Evolutionary conservation across 2,888 invertebrate species (phyloP), one percentile per base, ranked within the genome.

Genomic region (Syrista parreyssii): DNA sequence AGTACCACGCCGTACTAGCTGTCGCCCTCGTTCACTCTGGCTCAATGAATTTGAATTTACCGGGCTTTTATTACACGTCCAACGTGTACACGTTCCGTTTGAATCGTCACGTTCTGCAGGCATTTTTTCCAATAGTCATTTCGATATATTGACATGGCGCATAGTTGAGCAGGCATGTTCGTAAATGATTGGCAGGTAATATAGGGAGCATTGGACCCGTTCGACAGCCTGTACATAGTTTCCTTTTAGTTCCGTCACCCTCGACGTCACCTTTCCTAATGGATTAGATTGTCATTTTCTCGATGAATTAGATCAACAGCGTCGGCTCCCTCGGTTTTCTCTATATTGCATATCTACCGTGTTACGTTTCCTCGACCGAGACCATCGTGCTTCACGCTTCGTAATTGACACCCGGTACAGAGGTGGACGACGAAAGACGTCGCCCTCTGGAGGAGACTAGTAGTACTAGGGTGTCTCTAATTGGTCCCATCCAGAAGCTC

Each of bases 401-500:
- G 74, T 71, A 76, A 35, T 68, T 75, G 75, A 72, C 79, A 78
- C 78, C 78, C 76, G 73, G 78, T 76, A 77, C 30, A n/a, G 30
- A 35, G 75, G 75, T 79, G 80, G 83, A 83, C 34, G 73, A 32
- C 74, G 82, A 81, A 80, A 81, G 81, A 77, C 78, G 79, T 73
- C 77, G 34, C 78, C 33, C 23, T 55, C 55, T 55, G 23, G 9
- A 23, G 55, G 55, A 55, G 77, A 68, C 75, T 81, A 12, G 35
- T 35, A 78, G 78, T 80, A 82, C 81, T 82, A 84, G 86, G 86
- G 86, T 83, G 84, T 82, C 85, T 86, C 87, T 89, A 89, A 88
- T 89, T 89, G 89, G 88, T 86, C 85, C 84, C 86, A 86, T 87
- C 86, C 81, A 82, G 81, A 81, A 83, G 81, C 84, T 79, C 79